Percentiles rank a stretch among this genome's conserved stretches.
These are phyloP conservation scores for Plagiodera versicolora DNA, from an alignment of 2,888 invertebrate genomes.

Conservation along the genomic window DNA sequence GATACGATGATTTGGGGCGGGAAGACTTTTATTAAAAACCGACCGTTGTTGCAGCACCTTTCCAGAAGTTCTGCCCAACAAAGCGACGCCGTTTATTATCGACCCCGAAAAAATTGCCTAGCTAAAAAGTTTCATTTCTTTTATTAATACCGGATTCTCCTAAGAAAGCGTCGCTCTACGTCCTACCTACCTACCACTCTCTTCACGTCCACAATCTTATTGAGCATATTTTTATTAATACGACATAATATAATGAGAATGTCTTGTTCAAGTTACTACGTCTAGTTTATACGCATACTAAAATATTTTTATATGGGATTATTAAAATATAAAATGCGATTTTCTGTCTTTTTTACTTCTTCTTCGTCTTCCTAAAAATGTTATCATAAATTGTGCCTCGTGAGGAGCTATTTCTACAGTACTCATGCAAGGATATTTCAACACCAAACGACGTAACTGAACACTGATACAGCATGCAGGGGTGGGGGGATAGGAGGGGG, in stretches of 20 bases:
- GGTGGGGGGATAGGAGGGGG: too few relatives aligned
- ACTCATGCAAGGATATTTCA: constrained; percentile 47
- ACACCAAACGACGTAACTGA: constrained; percentile 43
- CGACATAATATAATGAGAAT: constrained; percentile 39
- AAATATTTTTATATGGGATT: constrained; percentile 52
- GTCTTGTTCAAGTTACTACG: constrained; percentile 47
- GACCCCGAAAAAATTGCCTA: constrained; percentile 41
- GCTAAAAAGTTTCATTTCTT: constrained; percentile 29
- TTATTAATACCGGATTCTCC: constrained; percentile 29
- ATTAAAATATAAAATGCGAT: constrained; percentile 55
- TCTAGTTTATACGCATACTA: constrained; percentile 51
- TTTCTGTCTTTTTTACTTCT: constrained; percentile 40
- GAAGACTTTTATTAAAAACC: constrained; percentile 53
- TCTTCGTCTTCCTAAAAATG: constrained; percentile 40
- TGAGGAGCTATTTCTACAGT: constrained; percentile 52
- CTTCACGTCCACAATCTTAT: constrained; percentile 41
- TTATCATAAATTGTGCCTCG: constrained; percentile 50
- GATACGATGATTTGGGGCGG: constrained; percentile 53
- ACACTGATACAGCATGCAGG: constrained; percentile 42
- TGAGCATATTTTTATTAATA: constrained; percentile 40
- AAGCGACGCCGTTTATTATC: constrained; percentile 48
- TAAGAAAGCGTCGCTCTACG: constrained; percentile 40
- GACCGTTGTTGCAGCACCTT: constrained; percentile 52
- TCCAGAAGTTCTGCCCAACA: constrained; percentile 51
- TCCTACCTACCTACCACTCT: constrained; percentile 44